Base-by-base conservation (phyloP, 1,140 invertebrate species). In the Eupristina koningsbergeri region DNA sequence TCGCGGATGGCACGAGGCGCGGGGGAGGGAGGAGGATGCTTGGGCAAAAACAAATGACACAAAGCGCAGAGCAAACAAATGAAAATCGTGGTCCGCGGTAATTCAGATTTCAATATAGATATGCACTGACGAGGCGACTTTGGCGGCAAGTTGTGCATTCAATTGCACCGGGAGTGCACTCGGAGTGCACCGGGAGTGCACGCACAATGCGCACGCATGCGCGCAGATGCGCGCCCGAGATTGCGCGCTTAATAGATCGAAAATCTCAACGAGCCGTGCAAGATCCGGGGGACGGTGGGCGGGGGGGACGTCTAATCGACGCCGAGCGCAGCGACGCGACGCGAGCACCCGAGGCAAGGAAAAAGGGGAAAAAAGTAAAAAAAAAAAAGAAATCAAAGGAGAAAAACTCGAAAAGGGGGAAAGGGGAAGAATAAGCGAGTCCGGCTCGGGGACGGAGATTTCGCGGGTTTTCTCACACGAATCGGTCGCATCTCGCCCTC, bases 71-170 rank as follows among this genome's bases (percentile, higher is more conserved):
- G 15, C 36, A 22, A 67, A 67, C 29, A 39, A 67, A 67, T 36
- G 34, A 58, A 58, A 26, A 58, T n/a, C 22, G 15, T 39, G 34
- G 19, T 5, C 11, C 63, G 63, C 3, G 7, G 13, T 15, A 73
- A 58, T 81, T n/a, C n/a, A 63, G 80, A 81, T 81, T 81, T 75
- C 47, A 74, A 81, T 81, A 81, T 81, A 81, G 80, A 67, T 80
- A 80, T 0, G 45, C 71, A 22, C 64, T 67, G 64, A 67, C 31
- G 64, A 67, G 29, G 34, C 75, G 50, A 31, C 74, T 29, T 9
- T 19, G 31, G 74, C 74, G 45, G 74, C 76, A 41, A 79, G 29
- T 80, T 69, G 31, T 67, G 63, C 41, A 80, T 80, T 80, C 61
- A 69, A 80, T 80, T 69, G 36, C 13, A n/a, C 39, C 13, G 58